A percentile compares a stretch with the other conserved stretches of the same genome.
phyloP scores from a whole-genome alignment of 2,113 vertebrate genomes.

The Sisor rabdophorus region DNA sequence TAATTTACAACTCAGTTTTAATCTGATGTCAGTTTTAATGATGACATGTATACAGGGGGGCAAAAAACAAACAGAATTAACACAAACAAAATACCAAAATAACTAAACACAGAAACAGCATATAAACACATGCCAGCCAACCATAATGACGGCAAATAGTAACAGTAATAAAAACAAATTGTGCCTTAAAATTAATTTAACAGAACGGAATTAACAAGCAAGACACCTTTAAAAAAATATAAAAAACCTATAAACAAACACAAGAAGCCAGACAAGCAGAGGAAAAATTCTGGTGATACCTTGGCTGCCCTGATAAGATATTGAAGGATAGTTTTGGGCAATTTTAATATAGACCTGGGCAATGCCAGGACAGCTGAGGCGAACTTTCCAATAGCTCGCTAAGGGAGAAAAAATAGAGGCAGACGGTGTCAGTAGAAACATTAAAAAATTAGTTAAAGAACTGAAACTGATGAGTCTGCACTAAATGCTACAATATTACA shows the following conservation, averaged over 20 bases:
- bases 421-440: constrained; percentile 68
- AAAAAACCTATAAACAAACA: constrained; percentile 29
- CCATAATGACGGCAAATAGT: neutral
- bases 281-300: constrained; percentile 74
- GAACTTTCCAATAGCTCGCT: constrained; percentile 99
- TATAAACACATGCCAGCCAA: constrained; percentile 8
- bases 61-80: constrained; percentile 22
- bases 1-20: neutral
- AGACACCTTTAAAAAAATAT: constrained; percentile 40
- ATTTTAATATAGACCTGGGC: constrained; percentile 97
- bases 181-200: neutral
- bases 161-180: too few species aligned
- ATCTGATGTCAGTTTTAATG: neutral
- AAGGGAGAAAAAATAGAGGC: constrained; percentile 81
- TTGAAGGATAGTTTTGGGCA: constrained; percentile 98
- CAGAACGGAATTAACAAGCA: constrained; percentile 68
- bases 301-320: constrained; percentile 96
- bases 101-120: neutral
- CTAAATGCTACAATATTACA: neutral
- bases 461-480: neutral
- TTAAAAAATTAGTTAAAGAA: constrained; percentile 53
- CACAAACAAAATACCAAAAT: neutral
- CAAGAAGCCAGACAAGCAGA: neutral
- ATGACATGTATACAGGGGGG: constrained; percentile 23
- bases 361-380: constrained; percentile 95